A percentile compares a stretch with the other conserved stretches of the same genome.
These are phyloP conservation scores for Syndactyla subalaris DNA, from an alignment of 2,797 vertebrate genomes.

Conservation along the genomic window DNA sequence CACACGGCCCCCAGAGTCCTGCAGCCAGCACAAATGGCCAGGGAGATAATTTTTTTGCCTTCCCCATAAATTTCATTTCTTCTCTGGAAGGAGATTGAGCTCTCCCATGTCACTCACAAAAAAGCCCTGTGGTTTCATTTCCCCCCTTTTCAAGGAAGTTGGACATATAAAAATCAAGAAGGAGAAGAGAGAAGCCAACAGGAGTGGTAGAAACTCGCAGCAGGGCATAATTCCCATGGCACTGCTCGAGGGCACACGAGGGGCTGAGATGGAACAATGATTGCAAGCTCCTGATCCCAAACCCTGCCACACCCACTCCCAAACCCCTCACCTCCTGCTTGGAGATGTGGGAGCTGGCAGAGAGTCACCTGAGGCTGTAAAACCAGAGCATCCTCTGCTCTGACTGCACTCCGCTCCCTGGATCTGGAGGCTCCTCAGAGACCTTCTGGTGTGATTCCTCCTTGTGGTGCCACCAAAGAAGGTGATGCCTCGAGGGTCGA, in stretches of 20 bases:
- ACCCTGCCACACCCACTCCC: neutral
- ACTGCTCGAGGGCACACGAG: neutral
- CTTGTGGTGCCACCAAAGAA: neutral
- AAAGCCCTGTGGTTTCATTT: conserved; percentile 75
- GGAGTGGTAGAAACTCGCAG: neutral
- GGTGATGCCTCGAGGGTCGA: neutral
- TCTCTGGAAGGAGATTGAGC: conserved; percentile 10
- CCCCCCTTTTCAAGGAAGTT: conserved; percentile 73
- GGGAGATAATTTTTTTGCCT: neutral
- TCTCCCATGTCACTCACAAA: neutral
- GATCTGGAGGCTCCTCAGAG: neutral
- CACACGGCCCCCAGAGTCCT: neutral
- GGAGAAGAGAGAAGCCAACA: conserved; percentile 51
- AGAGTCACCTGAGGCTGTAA: neutral
- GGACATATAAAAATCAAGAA: conserved; percentile 68
- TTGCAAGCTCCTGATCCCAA: neutral
- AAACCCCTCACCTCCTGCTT: neutral
- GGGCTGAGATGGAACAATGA: fast-evolving
- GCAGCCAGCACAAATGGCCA: neutral
- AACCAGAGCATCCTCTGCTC: neutral
- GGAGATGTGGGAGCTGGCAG: neutral
- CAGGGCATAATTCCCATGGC: neutral
- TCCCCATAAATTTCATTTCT: conserved; percentile 57
- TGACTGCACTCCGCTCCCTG: fast-evolving
- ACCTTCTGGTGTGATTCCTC: neutral